Conservation (phyloP, 2,797 vertebrate genomes). For the Gymnothorax javanicus region DNA sequence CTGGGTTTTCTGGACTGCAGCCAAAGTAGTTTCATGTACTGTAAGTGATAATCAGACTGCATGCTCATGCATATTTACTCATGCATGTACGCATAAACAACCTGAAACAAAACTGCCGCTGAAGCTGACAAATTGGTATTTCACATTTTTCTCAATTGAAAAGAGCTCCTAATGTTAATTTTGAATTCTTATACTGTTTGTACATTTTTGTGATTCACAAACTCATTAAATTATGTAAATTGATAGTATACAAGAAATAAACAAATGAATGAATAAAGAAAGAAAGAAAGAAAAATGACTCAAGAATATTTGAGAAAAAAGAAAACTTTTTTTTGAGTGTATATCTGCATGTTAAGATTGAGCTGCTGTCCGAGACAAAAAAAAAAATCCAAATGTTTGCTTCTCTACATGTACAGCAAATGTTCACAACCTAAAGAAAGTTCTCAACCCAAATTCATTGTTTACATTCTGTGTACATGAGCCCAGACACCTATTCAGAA, state of each 20-base stretch:
- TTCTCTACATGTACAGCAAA: not conserved
- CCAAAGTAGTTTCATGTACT: conserved; percentile 4
- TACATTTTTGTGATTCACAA: not conserved
- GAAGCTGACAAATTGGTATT: not conserved
- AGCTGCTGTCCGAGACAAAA: too few relatives aligned
- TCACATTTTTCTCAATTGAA: not conserved
- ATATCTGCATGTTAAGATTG: not conserved
- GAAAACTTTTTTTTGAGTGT: not conserved
- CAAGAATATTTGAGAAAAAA: not conserved
- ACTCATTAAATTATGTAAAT: not conserved
- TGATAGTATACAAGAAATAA: not conserved
- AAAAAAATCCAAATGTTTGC: not conserved
- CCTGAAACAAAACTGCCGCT: not conserved
- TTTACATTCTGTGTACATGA: not conserved
- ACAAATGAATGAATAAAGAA: not conserved
- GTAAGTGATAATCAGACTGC: conserved; percentile 27
- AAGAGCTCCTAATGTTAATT: not conserved
- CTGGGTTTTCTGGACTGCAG: not conserved
- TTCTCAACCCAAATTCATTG: not conserved
- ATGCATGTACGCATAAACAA: not conserved
- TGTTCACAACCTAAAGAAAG: not conserved
- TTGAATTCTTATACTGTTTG: not conserved
- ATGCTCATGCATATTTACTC: not conserved
- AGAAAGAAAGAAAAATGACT: too few relatives aligned
- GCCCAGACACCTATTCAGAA: not conserved